Conservation (phyloP, 2,888 invertebrate genomes). For the Plebejus argus region DNA sequence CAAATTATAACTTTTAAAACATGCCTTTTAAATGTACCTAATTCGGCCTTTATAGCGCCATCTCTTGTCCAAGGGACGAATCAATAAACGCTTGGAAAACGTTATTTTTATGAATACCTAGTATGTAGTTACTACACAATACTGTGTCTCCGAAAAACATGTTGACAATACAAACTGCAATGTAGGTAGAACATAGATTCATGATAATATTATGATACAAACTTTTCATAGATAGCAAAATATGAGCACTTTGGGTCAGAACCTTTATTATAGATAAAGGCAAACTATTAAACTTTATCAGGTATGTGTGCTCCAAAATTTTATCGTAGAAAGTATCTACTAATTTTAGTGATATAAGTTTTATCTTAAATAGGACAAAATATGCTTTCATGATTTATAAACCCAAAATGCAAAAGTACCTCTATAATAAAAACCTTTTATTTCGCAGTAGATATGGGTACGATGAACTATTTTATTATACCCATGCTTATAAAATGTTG, state of each 20-base stretch:
- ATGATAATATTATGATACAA: neutral
- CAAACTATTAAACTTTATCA: constrained; percentile 1
- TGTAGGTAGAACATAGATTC: neutral
- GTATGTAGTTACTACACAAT: neutral
- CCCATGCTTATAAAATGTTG: no score
- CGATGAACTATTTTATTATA: no score
- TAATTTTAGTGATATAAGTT: neutral
- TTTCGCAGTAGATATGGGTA: no score
- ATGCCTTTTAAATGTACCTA: neutral
- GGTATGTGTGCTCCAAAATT: neutral
- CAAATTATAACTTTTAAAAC: no score
- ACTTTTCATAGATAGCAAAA: constrained; percentile 13
- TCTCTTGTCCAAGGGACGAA: neutral
- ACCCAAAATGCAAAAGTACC: no score
- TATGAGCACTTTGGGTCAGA: neutral
- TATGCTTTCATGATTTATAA: no score
- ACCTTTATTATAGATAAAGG: neutral
- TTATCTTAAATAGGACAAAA: neutral
- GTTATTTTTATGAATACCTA: constrained; percentile 1
- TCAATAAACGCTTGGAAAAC: neutral
- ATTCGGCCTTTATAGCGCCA: neutral
- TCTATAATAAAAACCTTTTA: no score
- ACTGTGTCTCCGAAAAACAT: neutral
- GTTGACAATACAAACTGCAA: neutral
- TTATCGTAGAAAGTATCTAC: neutral